These are phyloP conservation scores for Pachydiplax longipennis DNA, from an alignment of 2,888 invertebrate species.

Conservation along the genomic window DNA sequence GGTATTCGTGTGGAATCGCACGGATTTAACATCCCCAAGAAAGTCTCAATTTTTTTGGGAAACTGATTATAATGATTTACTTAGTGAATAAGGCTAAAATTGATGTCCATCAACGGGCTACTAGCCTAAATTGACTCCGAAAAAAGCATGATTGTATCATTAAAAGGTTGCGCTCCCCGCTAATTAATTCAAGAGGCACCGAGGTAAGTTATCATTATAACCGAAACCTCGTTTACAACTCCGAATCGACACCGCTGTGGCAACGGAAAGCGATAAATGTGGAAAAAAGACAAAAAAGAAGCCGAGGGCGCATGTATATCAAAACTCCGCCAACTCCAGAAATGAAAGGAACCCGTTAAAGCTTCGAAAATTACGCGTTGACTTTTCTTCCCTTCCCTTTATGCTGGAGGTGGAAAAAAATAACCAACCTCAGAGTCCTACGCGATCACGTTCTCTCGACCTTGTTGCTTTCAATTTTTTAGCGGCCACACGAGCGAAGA, in stretches of 20 bases:
- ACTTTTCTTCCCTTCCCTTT: background rate
- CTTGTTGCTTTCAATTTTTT: constrained; percentile 31
- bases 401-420: background rate
- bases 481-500: background rate
- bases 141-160: no score
- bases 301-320: background rate
- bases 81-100: no score
- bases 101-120: no score
- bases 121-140: no score
- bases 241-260: background rate
- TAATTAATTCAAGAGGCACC: background rate
- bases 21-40: no score
- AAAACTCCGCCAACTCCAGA: background rate
- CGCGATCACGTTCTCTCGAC: constrained; percentile 10
- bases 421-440: background rate
- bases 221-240: background rate
- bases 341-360: background rate
- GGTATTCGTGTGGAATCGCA: no score
- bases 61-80: no score
- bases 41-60: no score
- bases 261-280: background rate
- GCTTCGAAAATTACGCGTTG: background rate
- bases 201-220: background rate
- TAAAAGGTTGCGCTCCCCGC: no score
- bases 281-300: background rate